A percentile compares a stretch with the other conserved stretches of the same genome.
phyloP scores from a whole-genome alignment of 2,888 invertebrate genomes.

The Drosophila pseudotakahashii region DNA sequence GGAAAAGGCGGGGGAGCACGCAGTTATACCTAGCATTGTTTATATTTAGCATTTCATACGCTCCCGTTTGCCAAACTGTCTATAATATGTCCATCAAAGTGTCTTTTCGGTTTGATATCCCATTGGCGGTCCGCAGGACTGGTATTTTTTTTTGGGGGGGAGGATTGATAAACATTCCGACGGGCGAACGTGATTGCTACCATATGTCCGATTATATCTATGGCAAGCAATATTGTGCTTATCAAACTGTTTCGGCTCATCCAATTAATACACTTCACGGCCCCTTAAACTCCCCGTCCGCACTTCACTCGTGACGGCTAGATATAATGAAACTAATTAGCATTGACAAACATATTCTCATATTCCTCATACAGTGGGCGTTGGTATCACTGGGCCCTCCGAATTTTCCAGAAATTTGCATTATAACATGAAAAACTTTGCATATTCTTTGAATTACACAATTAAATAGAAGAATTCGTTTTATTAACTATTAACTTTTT shows the following conservation, averaged over 20 bases:
- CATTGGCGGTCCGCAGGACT: conserved; percentile 33
- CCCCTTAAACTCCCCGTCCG: conserved; percentile 4
- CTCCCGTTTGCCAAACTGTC: conserved; percentile 45
- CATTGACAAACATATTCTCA: conserved; percentile 48
- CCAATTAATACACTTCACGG: conserved; percentile 57
- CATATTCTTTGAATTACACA: background rate
- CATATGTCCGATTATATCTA: conserved; percentile 43
- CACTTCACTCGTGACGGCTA: conserved; percentile 19
- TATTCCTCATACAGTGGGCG: conserved; percentile 20
- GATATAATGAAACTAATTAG: conserved; percentile 63
- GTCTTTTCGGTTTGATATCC: conserved; percentile 40
- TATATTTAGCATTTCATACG: conserved; percentile 39
- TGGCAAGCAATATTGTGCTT: conserved; percentile 51
- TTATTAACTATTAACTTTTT: too few relatives aligned
- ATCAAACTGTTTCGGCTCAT: conserved; percentile 45
- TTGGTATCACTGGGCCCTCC: background rate
- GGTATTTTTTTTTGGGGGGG: conserved; percentile 5
- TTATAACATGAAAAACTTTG: background rate
- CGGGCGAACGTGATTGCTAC: conserved; percentile 40
- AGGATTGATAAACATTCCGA: conserved; percentile 28
- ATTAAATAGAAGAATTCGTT: background rate
- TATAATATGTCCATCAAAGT: conserved; percentile 50
- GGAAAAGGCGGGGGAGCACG: conserved; percentile 3
- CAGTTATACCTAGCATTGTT: conserved; percentile 21
- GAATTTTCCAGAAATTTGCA: background rate